Evolutionary conservation across 2,113 vertebrate genomes (phyloP), one percentile per base, ranked within the genome.

Genomic region (Chloropsis hardwickii): DNA sequence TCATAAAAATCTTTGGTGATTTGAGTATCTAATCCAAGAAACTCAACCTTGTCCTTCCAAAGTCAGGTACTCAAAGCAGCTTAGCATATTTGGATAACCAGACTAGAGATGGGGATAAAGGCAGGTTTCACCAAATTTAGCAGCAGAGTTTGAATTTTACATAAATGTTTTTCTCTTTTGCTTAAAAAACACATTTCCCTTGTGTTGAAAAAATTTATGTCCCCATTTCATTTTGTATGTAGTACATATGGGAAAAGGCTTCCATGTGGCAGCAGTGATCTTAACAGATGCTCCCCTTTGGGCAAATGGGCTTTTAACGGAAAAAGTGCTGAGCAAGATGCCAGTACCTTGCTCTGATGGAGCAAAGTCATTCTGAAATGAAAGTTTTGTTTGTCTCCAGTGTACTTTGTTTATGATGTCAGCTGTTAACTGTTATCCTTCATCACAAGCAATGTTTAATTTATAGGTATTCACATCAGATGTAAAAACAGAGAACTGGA

Each of bases 271-370:
- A 96, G 67, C 83, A 89, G 53, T 17, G 53, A 84, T 70, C 56
- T 81, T 81, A 86, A 93, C 88, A 95, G 73, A 94, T 94, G 91
- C 64, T 90, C 14, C 78, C 92, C 89, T 96, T 88, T 90, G 84
- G 94, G 96, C 79, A 95, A 90, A 86, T 3, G 3, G n/a, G 47
- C 12, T 94, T 81, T 92, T 74, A 95, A 69, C 66, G 51, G 64
- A 81, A 96, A 96, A 94, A 95, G 28, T 83, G 88, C 69, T 93
- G 82, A 95, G 57, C 7, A 44, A 92, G 78, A 70, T 94, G 91
- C 74, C 69, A 88, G 50, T 90, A 67, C 17, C 74, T 94, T 80
- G 69, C 86, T 83, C 81, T 58, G 58, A 80, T 77, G 51, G 31
- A 94, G 24, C 3, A 92, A 92, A 95, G 85, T 70, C 25, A 74